Evolutionary conservation across 2,113 vertebrate genomes (phyloP), one percentile per base, ranked within the genome.

Genomic region (Loxodonta africana): DNA sequence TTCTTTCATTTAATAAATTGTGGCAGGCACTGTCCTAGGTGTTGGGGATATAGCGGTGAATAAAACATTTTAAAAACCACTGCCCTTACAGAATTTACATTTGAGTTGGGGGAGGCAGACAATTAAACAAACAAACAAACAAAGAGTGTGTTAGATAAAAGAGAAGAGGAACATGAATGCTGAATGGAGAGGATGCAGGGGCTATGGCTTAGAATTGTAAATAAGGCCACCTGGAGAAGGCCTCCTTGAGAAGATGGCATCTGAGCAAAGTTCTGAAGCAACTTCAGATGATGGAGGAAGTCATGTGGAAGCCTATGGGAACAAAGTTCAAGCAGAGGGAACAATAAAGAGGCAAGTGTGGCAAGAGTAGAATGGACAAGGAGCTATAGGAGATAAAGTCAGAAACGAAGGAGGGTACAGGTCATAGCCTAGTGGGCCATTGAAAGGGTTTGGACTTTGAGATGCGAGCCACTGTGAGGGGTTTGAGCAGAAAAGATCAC

Each of bases 61-160:
- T 65, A 80, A 88, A 25, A 46, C 30, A 10, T 65, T 18, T 51
- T 18, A 18, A 62, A 69, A 83, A 26, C 0, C 15, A 18, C 65
- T 85, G 18, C 18, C 23, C 21, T 83, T 53, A 46, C 2, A 37
- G 28, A 89, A 53, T 84, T 83, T 57, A 78, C n/a, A 57, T 73
- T 92, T 94, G 51, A 57, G 44, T 65, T 73, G n/a, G 53, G 28
- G n/a, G 28, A 96, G 12, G 20, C 44, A 80, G n/a, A 77, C 17
- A 62, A 60, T 41, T 93, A 60, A 91, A 87, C 44, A 28, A 77
- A 25, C 60, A 53, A 62, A 12, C 14, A 74, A 76, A 62, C 53
- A 57, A 41, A 12, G 14, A 14, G 74, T 74, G 41, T 20, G 30
- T 18, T 74, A 84, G 78, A 44, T 30, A 51, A 86, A 81, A 20